Evolutionary conservation across 2,888 invertebrate genomes (phyloP), one percentile per base, ranked within the genome.

Genomic region (Myopa tessellatipennis): DNA sequence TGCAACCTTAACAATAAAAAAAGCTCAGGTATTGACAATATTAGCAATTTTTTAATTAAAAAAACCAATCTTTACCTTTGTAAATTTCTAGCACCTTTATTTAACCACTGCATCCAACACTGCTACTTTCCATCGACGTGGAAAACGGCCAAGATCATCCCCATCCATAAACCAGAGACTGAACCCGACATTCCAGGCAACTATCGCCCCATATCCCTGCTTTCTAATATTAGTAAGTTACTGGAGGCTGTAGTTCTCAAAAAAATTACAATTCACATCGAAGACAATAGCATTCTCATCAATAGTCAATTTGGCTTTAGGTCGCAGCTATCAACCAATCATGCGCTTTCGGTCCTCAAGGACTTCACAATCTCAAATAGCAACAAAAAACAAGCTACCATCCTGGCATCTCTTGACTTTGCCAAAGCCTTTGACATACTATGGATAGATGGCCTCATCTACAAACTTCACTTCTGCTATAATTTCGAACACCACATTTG

Each of bases 361-460:
- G 65, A 34, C 26, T 65, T 34, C 14, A 4, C 26, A 1, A 16
- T 7, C 26, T 18, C 65, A 26, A 65, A 65, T 14, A 16, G 16
- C 5, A 65, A 36, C 14, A 14, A 34, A 6, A 18, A 26, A n/a
- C 18, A 36, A 67, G 14, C 67, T 14, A 4, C 40, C 12, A 40
- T 67, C 10, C 38, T n/a, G 0, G 67, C 40, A 36, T 38, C 38
- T 12, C 8, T 67, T 4, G 67, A 67, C 38, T 36, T 67, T 38
- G 67, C 36, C 16, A 67, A 67, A 10, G 67, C 67, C 40, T 67
- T 67, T 36, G 38, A 67, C 14, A 65, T 34, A 1, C 34, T 18
- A 6, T 67, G 38, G 36, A 60, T 36, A 4, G 69, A 70, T 18
- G 69, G 26, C 45, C 7, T 70, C 12, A 70, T 70, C 4, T 70